phyloP scores from a whole-genome alignment of 2,888 invertebrate species.

The Synanthedon andrenaeformis region DNA sequence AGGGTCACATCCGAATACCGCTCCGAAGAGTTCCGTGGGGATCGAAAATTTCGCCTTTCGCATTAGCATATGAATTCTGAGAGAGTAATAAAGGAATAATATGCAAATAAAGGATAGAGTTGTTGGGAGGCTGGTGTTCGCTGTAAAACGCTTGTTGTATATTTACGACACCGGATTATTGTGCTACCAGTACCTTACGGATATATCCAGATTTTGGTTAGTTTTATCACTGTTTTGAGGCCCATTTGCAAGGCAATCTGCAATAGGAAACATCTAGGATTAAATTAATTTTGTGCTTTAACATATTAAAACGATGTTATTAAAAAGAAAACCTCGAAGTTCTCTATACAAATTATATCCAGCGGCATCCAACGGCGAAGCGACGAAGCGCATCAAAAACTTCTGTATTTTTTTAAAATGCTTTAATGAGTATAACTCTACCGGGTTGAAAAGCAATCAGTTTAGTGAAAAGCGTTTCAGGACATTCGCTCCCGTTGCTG shows the following conservation, averaged over 20 bases:
- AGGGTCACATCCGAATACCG: constrained; percentile 23
- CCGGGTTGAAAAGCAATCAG: neutral
- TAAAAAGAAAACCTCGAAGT: too few species aligned
- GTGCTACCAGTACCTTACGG: constrained; percentile 7
- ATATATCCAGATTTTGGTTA: constrained; percentile 19
- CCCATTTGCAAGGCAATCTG: neutral
- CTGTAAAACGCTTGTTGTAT: constrained; percentile 27
- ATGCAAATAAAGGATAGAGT: constrained; percentile 41
- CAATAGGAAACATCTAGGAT: too few species aligned
- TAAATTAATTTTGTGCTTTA: too few species aligned
- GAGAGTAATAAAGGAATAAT: constrained; percentile 59
- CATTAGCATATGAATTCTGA: constrained; percentile 58
- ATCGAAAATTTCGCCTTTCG: constrained; percentile 35
- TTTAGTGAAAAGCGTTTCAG: neutral
- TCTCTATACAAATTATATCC: too few species aligned
- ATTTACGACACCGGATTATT: constrained; percentile 25
- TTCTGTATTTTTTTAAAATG: neutral
- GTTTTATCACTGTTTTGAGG: constrained; percentile 11
- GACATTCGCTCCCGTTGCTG: neutral
- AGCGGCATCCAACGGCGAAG: too few species aligned
- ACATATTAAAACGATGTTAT: too few species aligned
- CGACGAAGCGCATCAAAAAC: too few species aligned
- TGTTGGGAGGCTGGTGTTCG: constrained; percentile 23
- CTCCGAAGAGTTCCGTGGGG: constrained; percentile 24
- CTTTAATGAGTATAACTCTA: neutral